Evolutionary conservation across 1,140 invertebrate genomes (phyloP).

Genomic region (Drosophila pseudoobscura): DNA sequence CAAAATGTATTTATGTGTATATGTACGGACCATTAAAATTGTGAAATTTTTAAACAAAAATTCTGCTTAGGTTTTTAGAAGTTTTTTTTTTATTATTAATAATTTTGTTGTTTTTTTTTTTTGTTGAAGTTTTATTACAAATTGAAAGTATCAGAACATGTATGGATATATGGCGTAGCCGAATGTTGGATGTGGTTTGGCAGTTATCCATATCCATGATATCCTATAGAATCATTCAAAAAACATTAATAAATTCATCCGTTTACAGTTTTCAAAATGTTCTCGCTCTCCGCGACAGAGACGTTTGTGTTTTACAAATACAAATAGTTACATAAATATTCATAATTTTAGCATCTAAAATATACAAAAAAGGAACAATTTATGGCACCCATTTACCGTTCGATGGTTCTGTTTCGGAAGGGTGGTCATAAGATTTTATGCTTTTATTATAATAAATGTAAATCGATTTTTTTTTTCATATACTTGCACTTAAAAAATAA

Average conservation of each 20-base stretch:
- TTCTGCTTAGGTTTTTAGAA: slow-evolving; percentile 56
- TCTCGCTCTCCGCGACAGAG: slow-evolving; percentile 21
- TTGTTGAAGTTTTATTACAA: slow-evolving; percentile 51
- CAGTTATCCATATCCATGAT: slow-evolving; percentile 35
- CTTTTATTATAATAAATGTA: slow-evolving; percentile 77
- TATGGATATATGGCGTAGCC: slow-evolving; percentile 30
- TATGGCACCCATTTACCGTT: slow-evolving; percentile 52
- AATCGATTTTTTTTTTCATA: slow-evolving; percentile 73
- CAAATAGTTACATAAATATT: slow-evolving; percentile 63
- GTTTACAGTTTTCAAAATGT: slow-evolving; percentile 53
- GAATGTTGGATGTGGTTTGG: slow-evolving; percentile 46
- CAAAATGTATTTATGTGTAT: too few species aligned
- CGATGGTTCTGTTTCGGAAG: slow-evolving; percentile 33
- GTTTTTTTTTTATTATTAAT: slow-evolving; percentile 59
- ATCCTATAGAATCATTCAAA: not conserved
- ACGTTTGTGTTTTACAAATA: slow-evolving; percentile 40
- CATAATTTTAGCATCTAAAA: slow-evolving; percentile 69
- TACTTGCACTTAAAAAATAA: slow-evolving; percentile 73
- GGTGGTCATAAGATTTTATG: slow-evolving; percentile 57
- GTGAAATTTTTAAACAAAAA: not conserved
- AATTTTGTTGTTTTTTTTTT: slow-evolving; percentile 49
- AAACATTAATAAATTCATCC: slow-evolving; percentile 1
- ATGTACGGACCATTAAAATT: too few species aligned
- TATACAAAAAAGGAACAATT: slow-evolving; percentile 82
- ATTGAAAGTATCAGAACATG: slow-evolving; percentile 58